These are phyloP conservation scores for Tor tambroides DNA, from an alignment of 2,113 vertebrate species.

Conservation along the genomic window DNA sequence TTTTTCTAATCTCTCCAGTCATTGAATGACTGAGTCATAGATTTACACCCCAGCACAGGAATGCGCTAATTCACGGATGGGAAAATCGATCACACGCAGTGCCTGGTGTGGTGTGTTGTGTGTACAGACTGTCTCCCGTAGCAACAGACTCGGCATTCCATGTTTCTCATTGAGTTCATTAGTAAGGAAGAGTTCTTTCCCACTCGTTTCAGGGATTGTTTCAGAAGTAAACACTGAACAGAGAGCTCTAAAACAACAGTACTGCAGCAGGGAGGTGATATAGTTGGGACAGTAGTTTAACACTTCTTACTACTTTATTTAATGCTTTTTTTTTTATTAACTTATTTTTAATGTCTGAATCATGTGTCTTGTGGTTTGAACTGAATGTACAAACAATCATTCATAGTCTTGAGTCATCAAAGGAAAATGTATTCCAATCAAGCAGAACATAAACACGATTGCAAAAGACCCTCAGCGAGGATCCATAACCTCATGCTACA, in stretches of 20 bases:
- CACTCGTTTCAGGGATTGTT: neutral
- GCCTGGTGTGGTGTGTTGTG: conserved; percentile 2
- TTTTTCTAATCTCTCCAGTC: neutral
- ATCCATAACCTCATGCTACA: neutral
- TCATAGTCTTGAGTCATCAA: neutral
- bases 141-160: neutral
- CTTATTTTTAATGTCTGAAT: neutral
- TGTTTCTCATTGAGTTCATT: conserved; percentile 26
- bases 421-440: neutral
- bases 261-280: neutral
- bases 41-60: conserved; percentile 16
- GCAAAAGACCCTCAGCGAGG: neutral
- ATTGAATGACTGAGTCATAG: neutral
- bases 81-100: neutral
- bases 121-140: neutral
- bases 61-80: conserved; percentile 8
- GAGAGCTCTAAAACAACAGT: neutral
- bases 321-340: neutral
- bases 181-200: neutral
- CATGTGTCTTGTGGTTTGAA: neutral
- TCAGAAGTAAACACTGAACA: neutral
- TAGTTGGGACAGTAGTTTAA: neutral
- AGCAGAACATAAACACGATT: neutral
- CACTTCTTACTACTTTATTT: neutral
- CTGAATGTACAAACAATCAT: neutral